A percentile compares a stretch with the other conserved stretches of the same genome.
phyloP scores from a whole-genome alignment of 2,797 vertebrate species.

The Clamator glandarius region DNA sequence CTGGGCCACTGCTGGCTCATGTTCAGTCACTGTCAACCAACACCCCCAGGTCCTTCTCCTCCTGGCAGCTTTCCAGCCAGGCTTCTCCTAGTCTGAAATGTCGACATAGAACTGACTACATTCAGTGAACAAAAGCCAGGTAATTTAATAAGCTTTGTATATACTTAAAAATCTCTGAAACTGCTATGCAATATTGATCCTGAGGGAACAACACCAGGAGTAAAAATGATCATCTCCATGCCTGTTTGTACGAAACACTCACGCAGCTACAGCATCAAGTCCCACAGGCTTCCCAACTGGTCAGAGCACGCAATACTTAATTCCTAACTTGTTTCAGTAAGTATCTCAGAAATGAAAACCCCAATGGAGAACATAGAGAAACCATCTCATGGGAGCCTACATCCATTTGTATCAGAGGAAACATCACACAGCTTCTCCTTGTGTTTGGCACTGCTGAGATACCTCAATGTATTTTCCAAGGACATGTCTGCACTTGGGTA shows the following conservation, averaged over 20 bases:
- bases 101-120: not conserved
- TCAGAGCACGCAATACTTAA: conserved; percentile 27
- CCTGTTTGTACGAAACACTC: not conserved
- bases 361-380: not conserved
- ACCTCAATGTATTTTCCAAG: not conserved
- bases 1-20: too few relatives aligned
- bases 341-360: conserved; percentile 1
- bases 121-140: not conserved
- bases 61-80: too few relatives aligned
- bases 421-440: not conserved
- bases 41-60: too few relatives aligned
- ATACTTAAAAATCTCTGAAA: not conserved
- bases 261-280: not conserved
- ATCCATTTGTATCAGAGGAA: not conserved
- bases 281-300: conserved; percentile 28
- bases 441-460: not conserved
- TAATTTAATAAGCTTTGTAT: not conserved
- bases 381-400: not conserved
- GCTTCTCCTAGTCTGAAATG: too few relatives aligned
- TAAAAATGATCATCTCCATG: not conserved
- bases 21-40: too few relatives aligned
- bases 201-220: not conserved
- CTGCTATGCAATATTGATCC: not conserved
- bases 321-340: conserved; percentile 5
- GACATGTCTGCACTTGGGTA: not conserved